Percentiles rank a stretch among this genome's conserved stretches.
Evolutionary conservation across 2,888 invertebrate species (phyloP).

Genomic region (Pyrrhosoma nymphula): DNA sequence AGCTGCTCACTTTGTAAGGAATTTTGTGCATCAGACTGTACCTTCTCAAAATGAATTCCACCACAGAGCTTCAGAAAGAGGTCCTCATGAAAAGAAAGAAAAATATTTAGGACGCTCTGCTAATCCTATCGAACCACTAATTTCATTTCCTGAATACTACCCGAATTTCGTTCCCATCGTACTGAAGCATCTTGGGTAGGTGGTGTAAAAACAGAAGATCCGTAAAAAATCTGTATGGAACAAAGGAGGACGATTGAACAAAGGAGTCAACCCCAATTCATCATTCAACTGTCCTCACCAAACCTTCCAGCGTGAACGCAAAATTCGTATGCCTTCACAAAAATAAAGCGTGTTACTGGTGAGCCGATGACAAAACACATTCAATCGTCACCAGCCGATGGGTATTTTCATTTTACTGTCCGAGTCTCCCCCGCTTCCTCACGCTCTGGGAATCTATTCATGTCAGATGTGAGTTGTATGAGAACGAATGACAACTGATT

Average conservation of each 20-base stretch:
- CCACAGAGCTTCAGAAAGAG: too few relatives aligned
- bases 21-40: too few relatives aligned
- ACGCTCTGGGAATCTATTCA: background rate
- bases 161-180: background rate
- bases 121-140: background rate
- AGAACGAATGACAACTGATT: background rate
- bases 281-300: background rate
- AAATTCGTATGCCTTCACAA: background rate
- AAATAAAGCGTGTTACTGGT: background rate
- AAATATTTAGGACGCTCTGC: too few relatives aligned
- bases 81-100: too few relatives aligned
- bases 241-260: background rate
- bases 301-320: background rate
- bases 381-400: background rate
- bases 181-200: background rate
- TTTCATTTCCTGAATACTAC: background rate
- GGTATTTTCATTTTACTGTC: background rate
- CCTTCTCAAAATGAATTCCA: too few relatives aligned
- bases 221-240: background rate
- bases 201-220: background rate
- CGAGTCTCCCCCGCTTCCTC: background rate
- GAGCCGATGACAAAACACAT: background rate
- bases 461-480: background rate
- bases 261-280: background rate
- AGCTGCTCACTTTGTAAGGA: too few relatives aligned